These are phyloP conservation scores for Apostichopus parvimensis DNA, from an alignment of 35 echinoderm and acorn worm species.

Conservation along the genomic window DNA sequence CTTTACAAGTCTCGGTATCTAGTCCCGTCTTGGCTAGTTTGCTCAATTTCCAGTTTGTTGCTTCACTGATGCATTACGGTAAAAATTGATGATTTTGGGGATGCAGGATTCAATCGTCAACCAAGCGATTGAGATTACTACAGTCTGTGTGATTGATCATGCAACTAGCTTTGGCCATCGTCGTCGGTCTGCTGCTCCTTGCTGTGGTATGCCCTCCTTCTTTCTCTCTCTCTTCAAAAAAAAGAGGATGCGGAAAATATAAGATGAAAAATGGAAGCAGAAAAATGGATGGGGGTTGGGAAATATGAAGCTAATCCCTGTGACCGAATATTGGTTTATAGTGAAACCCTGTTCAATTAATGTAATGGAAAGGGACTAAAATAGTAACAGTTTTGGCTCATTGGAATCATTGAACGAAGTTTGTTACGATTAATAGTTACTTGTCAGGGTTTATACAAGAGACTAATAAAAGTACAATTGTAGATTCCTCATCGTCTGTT, in stretches of 20 bases:
- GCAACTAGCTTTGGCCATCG: not conserved
- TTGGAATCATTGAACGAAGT: too few species aligned
- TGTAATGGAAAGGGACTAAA: too few species aligned
- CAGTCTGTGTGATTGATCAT: slow-evolving; percentile 48
- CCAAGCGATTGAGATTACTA: slow-evolving; percentile 41
- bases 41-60: slow-evolving; percentile 48
- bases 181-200: not conserved
- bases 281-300: not conserved
- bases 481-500: too few species aligned
- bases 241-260: not conserved
- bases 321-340: not conserved
- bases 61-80: slow-evolving; percentile 45
- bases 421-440: too few species aligned
- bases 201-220: not conserved
- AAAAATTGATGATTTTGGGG: slow-evolving; percentile 60
- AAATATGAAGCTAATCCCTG: not conserved
- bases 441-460: too few species aligned
- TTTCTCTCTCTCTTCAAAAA: not conserved
- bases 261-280: not conserved
- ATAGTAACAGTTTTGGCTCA: too few species aligned
- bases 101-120: slow-evolving; percentile 49
- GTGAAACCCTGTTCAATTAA: not conserved
- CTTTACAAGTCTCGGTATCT: not conserved
- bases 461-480: too few species aligned
- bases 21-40: not conserved